A percentile compares a stretch with the other conserved stretches of the same genome.
Conservation (phyloP, 2,888 invertebrate genomes). For the Limnephilus rhombicus region DNA sequence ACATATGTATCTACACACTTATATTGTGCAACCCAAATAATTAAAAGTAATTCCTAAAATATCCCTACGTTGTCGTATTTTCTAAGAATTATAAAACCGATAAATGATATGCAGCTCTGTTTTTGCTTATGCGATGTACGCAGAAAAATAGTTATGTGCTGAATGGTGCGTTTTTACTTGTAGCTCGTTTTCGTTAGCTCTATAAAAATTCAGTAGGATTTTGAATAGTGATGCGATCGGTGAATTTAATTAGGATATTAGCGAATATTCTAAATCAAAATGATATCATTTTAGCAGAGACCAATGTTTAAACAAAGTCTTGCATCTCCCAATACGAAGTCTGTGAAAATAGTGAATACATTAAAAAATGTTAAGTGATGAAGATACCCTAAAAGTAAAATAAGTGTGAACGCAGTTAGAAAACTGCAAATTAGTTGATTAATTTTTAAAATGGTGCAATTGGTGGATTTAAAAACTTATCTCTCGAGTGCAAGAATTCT, state of each 20-base stretch:
- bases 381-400: neutral
- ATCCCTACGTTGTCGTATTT: neutral
- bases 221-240: neutral
- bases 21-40: neutral
- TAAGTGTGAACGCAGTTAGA: neutral
- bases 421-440: neutral
- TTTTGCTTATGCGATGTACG: neutral
- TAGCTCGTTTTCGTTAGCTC: neutral
- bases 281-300: neutral
- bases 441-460: neutral
- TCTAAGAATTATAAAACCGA: neutral
- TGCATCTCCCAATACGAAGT: neutral
- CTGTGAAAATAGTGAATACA: neutral
- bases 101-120: neutral
- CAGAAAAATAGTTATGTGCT: constrained; percentile 6
- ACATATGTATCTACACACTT: too few species aligned
- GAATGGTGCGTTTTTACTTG: neutral
- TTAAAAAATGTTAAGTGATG: neutral
- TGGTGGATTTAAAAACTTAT: constrained; percentile 67
- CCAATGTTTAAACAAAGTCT: neutral
- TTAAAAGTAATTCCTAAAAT: neutral
- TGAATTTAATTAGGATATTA: neutral
- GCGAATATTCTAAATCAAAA: neutral
- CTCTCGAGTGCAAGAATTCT: constrained; percentile 82
- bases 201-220: neutral